Evolutionary conservation across 2,113 vertebrate species (phyloP).

Genomic region (Gallinago jamesoni): DNA sequence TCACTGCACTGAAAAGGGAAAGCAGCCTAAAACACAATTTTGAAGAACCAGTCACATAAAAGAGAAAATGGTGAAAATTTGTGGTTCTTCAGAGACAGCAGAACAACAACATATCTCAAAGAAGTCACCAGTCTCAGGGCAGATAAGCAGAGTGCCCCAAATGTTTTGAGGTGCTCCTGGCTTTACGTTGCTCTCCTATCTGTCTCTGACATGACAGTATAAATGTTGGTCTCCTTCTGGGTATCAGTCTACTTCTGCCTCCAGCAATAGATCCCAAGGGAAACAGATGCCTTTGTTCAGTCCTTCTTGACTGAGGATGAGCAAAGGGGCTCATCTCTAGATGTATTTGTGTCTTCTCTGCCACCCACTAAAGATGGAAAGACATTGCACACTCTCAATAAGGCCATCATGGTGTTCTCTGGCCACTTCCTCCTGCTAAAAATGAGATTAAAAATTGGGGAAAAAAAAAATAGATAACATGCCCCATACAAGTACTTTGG

Average conservation of each 20-base stretch:
- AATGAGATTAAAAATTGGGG: neutral
- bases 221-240: neutral
- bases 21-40: neutral
- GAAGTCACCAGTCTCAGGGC: neutral
- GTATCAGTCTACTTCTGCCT: neutral
- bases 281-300: neutral
- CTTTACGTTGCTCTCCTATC: neutral
- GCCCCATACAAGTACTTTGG: neutral
- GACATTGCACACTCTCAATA: neutral
- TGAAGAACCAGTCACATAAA: neutral
- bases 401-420: neutral
- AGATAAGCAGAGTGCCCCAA: neutral
- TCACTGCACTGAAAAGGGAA: neutral
- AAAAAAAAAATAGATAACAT: neutral
- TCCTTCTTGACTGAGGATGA: neutral
- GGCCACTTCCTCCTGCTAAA: neutral
- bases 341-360: neutral
- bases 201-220: neutral
- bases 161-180: neutral
- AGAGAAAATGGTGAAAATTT: neutral
- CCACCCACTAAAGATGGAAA: neutral
- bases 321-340: neutral
- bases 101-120: neutral
- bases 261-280: neutral
- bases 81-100: neutral